phyloP scores from a whole-genome alignment of 2,797 vertebrate genomes.

The Muraenolepis orangiensis region DNA sequence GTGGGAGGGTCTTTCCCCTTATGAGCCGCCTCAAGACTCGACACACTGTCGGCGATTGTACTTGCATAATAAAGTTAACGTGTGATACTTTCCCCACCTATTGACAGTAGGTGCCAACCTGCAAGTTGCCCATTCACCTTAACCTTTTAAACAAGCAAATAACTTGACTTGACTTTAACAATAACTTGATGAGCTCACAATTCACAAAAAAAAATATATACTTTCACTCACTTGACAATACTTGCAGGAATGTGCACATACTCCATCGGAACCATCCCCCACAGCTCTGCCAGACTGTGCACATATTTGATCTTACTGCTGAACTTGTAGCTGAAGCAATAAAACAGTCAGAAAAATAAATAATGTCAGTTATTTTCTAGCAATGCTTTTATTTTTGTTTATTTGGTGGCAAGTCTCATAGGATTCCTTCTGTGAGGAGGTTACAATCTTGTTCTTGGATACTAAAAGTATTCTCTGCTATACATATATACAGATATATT shows the following conservation, averaged over 20 bases:
- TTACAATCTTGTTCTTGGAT: neutral
- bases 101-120: neutral
- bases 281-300: conserved; percentile 81
- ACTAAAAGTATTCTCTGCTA: neutral
- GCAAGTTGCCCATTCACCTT: neutral
- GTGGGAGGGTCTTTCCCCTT: no score
- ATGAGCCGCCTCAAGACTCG: no score
- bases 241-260: conserved; percentile 87
- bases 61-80: no score
- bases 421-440: neutral
- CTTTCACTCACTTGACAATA: conserved; percentile 85
- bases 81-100: no score
- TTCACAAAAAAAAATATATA: neutral
- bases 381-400: neutral
- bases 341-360: neutral
- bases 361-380: neutral
- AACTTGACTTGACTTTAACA: no score
- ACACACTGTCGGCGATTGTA: no score
- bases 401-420: neutral
- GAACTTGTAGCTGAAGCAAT: conserved; percentile 87
- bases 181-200: no score
- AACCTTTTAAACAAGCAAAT: neutral
- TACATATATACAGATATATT: no score
- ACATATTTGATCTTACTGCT: conserved; percentile 94
- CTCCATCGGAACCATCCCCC: conserved; percentile 87